Percentiles rank a stretch among this genome's conserved stretches.
Conservation (phyloP, 2,797 vertebrate species). For the Catharus ustulatus region DNA sequence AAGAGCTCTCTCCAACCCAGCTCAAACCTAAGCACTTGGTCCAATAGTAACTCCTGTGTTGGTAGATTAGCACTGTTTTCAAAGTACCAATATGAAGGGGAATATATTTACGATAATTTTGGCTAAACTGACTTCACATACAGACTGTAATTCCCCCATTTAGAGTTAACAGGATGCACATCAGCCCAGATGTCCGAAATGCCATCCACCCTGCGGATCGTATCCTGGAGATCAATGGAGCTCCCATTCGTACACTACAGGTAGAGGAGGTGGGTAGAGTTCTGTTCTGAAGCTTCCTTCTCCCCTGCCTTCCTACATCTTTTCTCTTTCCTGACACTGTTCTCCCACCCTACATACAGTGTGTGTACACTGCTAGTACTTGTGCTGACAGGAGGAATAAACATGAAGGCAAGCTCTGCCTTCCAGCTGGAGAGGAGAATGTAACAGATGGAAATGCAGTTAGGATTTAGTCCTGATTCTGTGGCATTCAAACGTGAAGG, state of each 20-base stretch:
- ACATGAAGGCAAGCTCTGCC: not conserved
- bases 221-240: conserved; percentile 95
- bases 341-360: not conserved
- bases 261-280: conserved; percentile 85
- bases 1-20: not conserved
- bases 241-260: conserved; percentile 85
- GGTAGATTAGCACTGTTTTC: not conserved
- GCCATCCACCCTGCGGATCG: conserved; percentile 94
- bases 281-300: not conserved
- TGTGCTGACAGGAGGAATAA: not conserved
- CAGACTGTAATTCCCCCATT: not conserved
- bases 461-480: not conserved
- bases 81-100: not conserved
- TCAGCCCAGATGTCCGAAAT: conserved; percentile 91
- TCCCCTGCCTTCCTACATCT: not conserved
- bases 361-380: not conserved
- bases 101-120: not conserved
- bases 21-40: not conserved
- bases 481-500: not conserved
- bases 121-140: not conserved
- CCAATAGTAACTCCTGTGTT: not conserved
- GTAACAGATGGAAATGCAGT: not conserved
- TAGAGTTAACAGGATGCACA: conserved; percentile 92
- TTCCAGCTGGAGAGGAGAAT: not conserved
- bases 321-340: not conserved